These are phyloP conservation scores for Aporophyla nigra DNA, from an alignment of 2,888 invertebrate genomes.

Conservation along the genomic window DNA sequence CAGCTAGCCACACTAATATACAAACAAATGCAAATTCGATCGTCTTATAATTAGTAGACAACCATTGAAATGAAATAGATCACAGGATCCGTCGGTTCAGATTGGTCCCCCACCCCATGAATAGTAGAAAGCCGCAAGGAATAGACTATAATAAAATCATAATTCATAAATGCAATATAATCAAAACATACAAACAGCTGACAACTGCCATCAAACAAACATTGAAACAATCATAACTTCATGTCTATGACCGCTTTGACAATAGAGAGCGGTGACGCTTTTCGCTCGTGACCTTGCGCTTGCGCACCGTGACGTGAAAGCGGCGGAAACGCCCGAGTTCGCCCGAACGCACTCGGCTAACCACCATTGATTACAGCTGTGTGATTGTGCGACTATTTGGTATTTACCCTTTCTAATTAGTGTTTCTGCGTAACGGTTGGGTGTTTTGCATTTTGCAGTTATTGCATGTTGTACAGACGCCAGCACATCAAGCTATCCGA, in stretches of 20 bases:
- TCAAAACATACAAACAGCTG: constrained; percentile 38
- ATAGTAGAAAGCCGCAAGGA: neutral
- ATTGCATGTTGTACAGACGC: neutral
- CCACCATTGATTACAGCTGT: constrained; percentile 62
- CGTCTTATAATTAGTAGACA: neutral
- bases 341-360: constrained; percentile 53
- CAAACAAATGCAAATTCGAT: neutral
- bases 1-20: too few relatives aligned
- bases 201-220: neutral
- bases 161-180: neutral
- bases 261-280: constrained; percentile 60
- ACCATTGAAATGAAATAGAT: neutral
- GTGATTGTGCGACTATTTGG: constrained; percentile 34
- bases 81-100: neutral
- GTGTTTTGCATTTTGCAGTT: constrained; percentile 16
- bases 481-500: too few relatives aligned
- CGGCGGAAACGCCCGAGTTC: constrained; percentile 62
- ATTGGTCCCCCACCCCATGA: too few relatives aligned
- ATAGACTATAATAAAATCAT: neutral
- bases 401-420: constrained; percentile 50
- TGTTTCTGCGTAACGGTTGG: constrained; percentile 9
- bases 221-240: constrained; percentile 6
- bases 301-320: constrained; percentile 73
- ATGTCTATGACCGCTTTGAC: constrained; percentile 52
- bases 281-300: constrained; percentile 67